Conservation (phyloP, 1,140 invertebrate species). For the Megalopta genalis region DNA sequence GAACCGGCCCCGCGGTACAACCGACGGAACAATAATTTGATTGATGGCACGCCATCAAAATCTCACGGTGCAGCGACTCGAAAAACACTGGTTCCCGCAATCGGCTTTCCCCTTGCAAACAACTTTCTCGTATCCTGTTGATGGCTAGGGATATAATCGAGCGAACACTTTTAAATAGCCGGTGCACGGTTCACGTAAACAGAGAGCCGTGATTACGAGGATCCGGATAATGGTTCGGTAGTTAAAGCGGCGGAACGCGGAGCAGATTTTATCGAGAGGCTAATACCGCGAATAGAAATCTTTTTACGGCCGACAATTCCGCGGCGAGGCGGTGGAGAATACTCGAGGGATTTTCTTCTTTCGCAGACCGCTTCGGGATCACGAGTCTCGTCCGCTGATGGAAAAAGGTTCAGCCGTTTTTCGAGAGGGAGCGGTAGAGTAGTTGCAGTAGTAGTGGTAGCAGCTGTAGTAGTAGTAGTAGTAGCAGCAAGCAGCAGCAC, state of each 20-base stretch:
- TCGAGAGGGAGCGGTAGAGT: no score
- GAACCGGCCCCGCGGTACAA: no score
- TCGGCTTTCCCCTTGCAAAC: neutral
- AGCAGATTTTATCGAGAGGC: neutral
- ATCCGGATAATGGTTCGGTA: neutral
- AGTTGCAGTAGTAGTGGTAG: no score
- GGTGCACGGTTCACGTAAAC: neutral
- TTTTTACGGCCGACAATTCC: constrained; percentile 13
- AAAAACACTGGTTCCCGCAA: neutral
- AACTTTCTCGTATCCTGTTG: neutral
- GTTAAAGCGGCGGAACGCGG: constrained; percentile 1
- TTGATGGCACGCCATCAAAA: neutral
- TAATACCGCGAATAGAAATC: constrained; percentile 17
- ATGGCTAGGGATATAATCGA: neutral
- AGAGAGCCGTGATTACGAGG: neutral
- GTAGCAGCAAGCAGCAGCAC: no score
- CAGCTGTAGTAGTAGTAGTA: no score
- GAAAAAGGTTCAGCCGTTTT: constrained; percentile 8
- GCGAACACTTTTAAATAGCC: neutral
- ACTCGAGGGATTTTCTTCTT: constrained; percentile 26
- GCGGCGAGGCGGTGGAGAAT: neutral
- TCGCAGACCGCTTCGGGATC: neutral
- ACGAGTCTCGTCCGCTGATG: neutral
- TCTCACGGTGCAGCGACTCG: neutral
- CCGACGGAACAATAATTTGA: no score